Percentiles rank a stretch among this genome's conserved stretches.
Conservation (phyloP, 2,888 invertebrate genomes). For the Agriopis aurantiaria region DNA sequence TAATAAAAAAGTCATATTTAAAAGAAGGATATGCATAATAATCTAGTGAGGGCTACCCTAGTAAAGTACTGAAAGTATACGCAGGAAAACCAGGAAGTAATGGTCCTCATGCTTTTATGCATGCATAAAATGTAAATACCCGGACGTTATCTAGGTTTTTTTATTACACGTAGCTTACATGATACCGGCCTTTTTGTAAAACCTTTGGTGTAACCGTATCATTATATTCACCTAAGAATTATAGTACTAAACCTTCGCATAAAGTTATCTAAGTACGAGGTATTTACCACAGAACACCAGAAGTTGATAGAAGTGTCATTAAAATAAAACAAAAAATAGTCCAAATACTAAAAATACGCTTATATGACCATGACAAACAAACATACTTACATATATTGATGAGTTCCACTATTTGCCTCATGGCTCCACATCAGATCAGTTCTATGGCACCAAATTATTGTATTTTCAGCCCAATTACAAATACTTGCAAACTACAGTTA, state of each 20-base stretch:
- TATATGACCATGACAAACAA: too few species aligned
- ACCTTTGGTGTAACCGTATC: conserved; percentile 21
- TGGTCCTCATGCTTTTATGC: conserved; percentile 17
- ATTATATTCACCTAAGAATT: conserved; percentile 18
- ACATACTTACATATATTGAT: too few species aligned
- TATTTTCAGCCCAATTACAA: background rate
- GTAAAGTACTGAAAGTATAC: conserved; percentile 8
- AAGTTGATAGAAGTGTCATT: background rate
- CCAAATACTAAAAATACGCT: too few species aligned
- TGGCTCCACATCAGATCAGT: too few species aligned
- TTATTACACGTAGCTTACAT: conserved; percentile 18
- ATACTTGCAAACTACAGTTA: too few species aligned
- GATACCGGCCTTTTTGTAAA: conserved; percentile 18
- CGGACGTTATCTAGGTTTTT: conserved; percentile 14
- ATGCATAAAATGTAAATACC: conserved; percentile 25
- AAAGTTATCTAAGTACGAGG: conserved; percentile 22
- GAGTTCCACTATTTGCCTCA: too few species aligned
- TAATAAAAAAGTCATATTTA: background rate
- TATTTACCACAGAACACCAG: background rate
- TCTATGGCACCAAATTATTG: too few species aligned
- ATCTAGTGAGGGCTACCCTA: background rate
- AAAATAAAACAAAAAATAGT: too few species aligned
- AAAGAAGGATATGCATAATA: background rate
- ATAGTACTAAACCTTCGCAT: conserved; percentile 22
- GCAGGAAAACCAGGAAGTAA: conserved; percentile 9